phyloP scores from a whole-genome alignment of 2,888 invertebrate genomes.

The Lasius fuliginosus region DNA sequence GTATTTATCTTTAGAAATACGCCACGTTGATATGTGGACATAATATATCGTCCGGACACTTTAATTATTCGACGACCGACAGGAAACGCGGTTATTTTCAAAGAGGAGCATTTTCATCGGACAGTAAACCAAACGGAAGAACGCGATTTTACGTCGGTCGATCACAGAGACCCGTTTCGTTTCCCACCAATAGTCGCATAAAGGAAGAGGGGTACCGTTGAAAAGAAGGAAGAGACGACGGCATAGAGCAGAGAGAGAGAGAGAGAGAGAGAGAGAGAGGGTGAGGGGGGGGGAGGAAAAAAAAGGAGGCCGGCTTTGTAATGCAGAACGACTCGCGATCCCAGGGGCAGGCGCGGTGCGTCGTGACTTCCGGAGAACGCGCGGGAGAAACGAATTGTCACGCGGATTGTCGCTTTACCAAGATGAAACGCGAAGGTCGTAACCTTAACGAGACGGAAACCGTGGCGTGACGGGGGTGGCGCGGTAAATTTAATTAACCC shows the following conservation, averaged over 20 bases:
- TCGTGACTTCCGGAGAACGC: slow-evolving; percentile 42
- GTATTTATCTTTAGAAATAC: background rate
- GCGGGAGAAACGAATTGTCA: slow-evolving; percentile 53
- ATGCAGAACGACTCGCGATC: slow-evolving; percentile 52
- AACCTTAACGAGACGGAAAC: slow-evolving; percentile 56
- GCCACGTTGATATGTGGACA: no score
- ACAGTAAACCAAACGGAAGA: slow-evolving; percentile 52
- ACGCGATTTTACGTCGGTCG: slow-evolving; percentile 48
- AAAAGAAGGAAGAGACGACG: background rate
- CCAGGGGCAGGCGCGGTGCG: slow-evolving; percentile 23
- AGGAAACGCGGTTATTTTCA: slow-evolving; percentile 46
- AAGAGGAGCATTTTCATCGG: slow-evolving; percentile 7
- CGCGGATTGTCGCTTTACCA: slow-evolving; percentile 53
- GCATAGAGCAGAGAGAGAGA: background rate
- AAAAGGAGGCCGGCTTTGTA: slow-evolving; percentile 39
- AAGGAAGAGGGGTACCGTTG: background rate
- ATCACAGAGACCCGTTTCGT: slow-evolving; percentile 39
- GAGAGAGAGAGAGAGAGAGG: background rate
- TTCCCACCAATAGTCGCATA: slow-evolving; percentile 31
- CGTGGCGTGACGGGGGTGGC: slow-evolving; percentile 22
- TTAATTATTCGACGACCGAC: slow-evolving; percentile 38
- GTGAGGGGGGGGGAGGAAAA: background rate
- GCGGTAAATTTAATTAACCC: slow-evolving; percentile 28
- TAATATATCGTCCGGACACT: background rate
- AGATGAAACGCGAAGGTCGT: slow-evolving; percentile 57